Evolutionary conservation across 2,113 vertebrate species (phyloP).

Genomic region (Monarcha castaneiventris): DNA sequence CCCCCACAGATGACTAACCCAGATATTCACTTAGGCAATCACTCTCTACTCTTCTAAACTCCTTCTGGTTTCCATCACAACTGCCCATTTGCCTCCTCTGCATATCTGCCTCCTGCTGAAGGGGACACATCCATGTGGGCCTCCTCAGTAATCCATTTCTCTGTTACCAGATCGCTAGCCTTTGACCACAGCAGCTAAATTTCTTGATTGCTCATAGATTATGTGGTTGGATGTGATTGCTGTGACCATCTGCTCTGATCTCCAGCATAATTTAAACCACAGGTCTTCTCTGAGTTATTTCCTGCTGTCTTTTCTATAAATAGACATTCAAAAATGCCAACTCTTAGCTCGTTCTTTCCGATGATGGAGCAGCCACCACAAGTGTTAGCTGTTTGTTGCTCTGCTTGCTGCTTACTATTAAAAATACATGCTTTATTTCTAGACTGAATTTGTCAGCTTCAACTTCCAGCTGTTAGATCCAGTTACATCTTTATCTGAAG

Average conservation of each 20-base stretch:
- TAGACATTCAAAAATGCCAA: slow-evolving; percentile 33
- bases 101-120: background rate
- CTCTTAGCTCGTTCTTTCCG: background rate
- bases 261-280: background rate
- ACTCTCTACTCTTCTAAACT: background rate
- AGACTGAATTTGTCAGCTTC: slow-evolving; percentile 38
- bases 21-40: background rate
- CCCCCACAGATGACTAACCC: fast-evolving
- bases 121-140: fast-evolving
- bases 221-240: background rate
- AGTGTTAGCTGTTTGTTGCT: slow-evolving; percentile 1
- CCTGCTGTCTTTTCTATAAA: slow-evolving; percentile 37
- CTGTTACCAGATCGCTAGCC: fast-evolving
- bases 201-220: slow-evolving; percentile 29
- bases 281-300: slow-evolving; percentile 53
- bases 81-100: background rate
- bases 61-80: background rate
- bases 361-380: background rate
- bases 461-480: slow-evolving; percentile 53
- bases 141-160: background rate
- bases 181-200: background rate
- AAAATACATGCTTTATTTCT: slow-evolving; percentile 54
- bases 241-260: slow-evolving; percentile 41
- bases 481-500: slow-evolving; percentile 41
- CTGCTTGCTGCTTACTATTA: slow-evolving; percentile 38